Evolutionary conservation across 2,888 invertebrate genomes (phyloP), one percentile per base, ranked within the genome.

Genomic region (Sinodicranocentrus sp.): DNA sequence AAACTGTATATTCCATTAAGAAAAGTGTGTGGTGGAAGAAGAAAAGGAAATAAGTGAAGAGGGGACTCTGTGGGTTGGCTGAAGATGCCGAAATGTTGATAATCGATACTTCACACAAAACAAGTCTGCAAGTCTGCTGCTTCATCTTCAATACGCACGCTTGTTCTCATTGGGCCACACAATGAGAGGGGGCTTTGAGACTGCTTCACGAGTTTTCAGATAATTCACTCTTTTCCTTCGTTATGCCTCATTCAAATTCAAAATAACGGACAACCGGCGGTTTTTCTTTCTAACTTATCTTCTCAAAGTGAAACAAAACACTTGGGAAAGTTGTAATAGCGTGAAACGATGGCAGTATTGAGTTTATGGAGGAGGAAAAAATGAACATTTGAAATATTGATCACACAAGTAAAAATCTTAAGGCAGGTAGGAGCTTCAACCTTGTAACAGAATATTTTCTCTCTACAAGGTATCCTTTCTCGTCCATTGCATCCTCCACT

Each of bases 81-180:
- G 3, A n/a, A 59, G 59, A 59, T 59, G 23, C 59, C 25, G 2
- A 59, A 59, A 25, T 25, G 59, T 59, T 59, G 59, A 23, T 59
- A 59, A 59, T 59, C 59, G 26, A 59, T 23, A 25, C 25, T 59
- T 59, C 15, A 48, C 59, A 23, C 25, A 8, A 59, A 23, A 21
- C 25, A n/a, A n/a, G n/a, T n/a, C n/a, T n/a, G n/a, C n/a, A n/a
- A n/a, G n/a, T n/a, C n/a, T n/a, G n/a, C n/a, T n/a, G n/a, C n/a
- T n/a, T n/a, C n/a, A n/a, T n/a, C n/a, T n/a, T n/a, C n/a, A n/a
- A n/a, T n/a, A n/a, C n/a, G n/a, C n/a, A n/a, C n/a, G n/a, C n/a
- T n/a, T n/a, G n/a, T n/a, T n/a, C n/a, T n/a, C n/a, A n/a, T n/a
- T n/a, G n/a, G n/a, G n/a, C n/a, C n/a, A n/a, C n/a, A n/a, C n/a